These are phyloP conservation scores for Heteropelma amictum DNA, from an alignment of 2,888 invertebrate species.

Conservation along the genomic window DNA sequence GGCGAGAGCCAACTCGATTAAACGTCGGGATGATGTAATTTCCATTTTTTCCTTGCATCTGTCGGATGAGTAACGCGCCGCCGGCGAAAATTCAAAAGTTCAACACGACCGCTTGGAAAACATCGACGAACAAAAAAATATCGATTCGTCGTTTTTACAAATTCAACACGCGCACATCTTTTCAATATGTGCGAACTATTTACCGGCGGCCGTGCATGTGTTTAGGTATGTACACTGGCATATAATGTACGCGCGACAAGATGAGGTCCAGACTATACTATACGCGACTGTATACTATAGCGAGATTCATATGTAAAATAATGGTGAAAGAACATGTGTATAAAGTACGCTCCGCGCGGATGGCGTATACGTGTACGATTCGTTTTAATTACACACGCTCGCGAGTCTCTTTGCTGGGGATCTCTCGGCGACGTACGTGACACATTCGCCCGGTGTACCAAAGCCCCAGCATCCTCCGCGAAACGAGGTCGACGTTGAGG, in stretches of 20 bases:
- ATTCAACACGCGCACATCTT: too few relatives aligned
- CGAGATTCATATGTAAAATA: background rate
- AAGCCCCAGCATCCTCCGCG: slow-evolving; percentile 45
- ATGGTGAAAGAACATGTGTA: slow-evolving; percentile 1
- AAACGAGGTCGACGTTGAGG: slow-evolving; percentile 53
- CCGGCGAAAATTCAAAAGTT: too few relatives aligned
- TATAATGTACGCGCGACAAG: too few relatives aligned
- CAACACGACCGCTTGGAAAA: too few relatives aligned
- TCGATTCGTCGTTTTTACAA: too few relatives aligned
- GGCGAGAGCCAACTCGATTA: slow-evolving; percentile 62
- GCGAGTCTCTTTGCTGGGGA: slow-evolving; percentile 55
- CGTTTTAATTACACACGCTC: slow-evolving; percentile 60
- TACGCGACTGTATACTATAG: too few relatives aligned
- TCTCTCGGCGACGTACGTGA: slow-evolving; percentile 57
- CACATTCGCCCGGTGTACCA: slow-evolving; percentile 51
- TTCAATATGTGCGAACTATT: too few relatives aligned
- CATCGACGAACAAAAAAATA: too few relatives aligned
- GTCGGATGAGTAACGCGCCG: too few relatives aligned
- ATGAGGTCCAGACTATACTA: too few relatives aligned
- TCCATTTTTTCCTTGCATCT: slow-evolving; percentile 5
- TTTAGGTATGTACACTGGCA: too few relatives aligned
- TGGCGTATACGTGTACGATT: slow-evolving; percentile 54
- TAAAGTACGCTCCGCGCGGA: slow-evolving; percentile 23
- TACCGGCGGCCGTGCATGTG: too few relatives aligned
- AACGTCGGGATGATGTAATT: slow-evolving; percentile 54